A percentile compares a stretch with the other conserved stretches of the same genome.
These are phyloP conservation scores for Biston stratarius DNA, from an alignment of 2,888 invertebrate genomes.

Conservation along the genomic window DNA sequence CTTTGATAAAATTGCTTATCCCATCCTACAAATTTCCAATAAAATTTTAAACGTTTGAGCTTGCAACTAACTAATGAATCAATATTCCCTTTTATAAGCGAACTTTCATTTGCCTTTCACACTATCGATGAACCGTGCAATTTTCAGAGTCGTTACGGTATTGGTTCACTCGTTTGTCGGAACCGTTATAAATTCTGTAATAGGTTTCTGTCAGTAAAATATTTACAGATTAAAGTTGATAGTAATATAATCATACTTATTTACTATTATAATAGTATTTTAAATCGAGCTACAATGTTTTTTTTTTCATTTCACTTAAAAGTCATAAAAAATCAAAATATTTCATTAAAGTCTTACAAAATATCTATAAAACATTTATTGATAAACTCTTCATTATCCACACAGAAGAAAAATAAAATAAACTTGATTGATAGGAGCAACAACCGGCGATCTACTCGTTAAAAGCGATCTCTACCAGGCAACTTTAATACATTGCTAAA, in stretches of 20 bases:
- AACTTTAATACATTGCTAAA: too few species aligned
- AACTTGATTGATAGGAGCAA: too few species aligned
- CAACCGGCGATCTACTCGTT: too few species aligned
- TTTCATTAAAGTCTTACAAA: too few species aligned
- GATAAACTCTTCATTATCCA: too few species aligned
- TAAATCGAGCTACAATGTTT: too few species aligned
- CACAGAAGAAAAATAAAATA: too few species aligned
- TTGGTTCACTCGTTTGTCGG: slow-evolving; percentile 32
- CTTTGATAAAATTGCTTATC: neutral
- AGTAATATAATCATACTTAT: neutral
- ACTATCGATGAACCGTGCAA: slow-evolving; percentile 21
- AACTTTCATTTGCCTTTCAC: slow-evolving; percentile 25
- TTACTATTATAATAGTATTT: too few species aligned
- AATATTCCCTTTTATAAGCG: slow-evolving; percentile 3
- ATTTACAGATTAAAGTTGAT: neutral
- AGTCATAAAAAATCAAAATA: too few species aligned
- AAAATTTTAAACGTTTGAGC: slow-evolving; percentile 1
- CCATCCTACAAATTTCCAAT: neutral
- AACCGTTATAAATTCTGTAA: slow-evolving; percentile 34
- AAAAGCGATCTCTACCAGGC: too few species aligned
- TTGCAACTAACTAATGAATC: slow-evolving; percentile 15
- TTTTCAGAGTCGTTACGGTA: slow-evolving; percentile 33
- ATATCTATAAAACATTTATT: too few species aligned
- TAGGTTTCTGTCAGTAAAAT: slow-evolving; percentile 26
- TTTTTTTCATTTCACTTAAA: too few species aligned